phyloP scores from a whole-genome alignment of 2,888 invertebrate species.

The Odiellus spinosus region DNA sequence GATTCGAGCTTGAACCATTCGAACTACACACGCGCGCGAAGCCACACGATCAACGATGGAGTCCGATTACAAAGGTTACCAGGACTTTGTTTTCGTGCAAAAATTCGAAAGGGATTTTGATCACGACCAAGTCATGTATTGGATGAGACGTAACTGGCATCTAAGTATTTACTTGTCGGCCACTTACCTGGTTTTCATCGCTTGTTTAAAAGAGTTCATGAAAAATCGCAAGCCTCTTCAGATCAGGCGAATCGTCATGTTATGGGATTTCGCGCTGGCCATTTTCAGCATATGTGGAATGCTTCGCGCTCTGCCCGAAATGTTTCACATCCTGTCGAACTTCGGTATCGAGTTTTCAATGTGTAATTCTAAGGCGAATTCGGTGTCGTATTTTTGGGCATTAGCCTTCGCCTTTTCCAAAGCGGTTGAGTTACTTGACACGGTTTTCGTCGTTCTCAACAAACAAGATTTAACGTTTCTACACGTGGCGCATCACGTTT shows the following conservation, averaged over 20 bases:
- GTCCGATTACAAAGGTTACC: not conserved
- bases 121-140: slow-evolving; percentile 67
- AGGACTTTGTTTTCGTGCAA: slow-evolving; percentile 81
- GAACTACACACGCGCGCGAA: too few species aligned
- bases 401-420: too few species aligned
- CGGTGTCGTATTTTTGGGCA: too few species aligned
- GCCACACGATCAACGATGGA: too few species aligned
- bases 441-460: too few species aligned
- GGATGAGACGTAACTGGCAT: slow-evolving; percentile 95
- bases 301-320: slow-evolving; percentile 73
- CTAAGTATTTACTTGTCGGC: slow-evolving; percentile 75
- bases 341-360: slow-evolving; percentile 89
- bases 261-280: slow-evolving; percentile 85
- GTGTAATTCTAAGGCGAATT: slow-evolving; percentile 37
- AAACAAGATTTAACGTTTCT: too few species aligned
- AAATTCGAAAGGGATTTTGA: slow-evolving; percentile 88
- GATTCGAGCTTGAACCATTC: too few species aligned
- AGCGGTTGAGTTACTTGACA: too few species aligned
- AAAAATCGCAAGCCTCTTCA: slow-evolving; percentile 75
- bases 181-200: slow-evolving; percentile 81
- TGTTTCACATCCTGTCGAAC: slow-evolving; percentile 68
- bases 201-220: slow-evolving; percentile 86
- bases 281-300: slow-evolving; percentile 82
- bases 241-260: slow-evolving; percentile 61
- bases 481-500: too few species aligned